A percentile compares a stretch with the other conserved stretches of the same genome.
Evolutionary conservation across 1,140 invertebrate species (phyloP).

Genomic region (Triops longicaudatus): DNA sequence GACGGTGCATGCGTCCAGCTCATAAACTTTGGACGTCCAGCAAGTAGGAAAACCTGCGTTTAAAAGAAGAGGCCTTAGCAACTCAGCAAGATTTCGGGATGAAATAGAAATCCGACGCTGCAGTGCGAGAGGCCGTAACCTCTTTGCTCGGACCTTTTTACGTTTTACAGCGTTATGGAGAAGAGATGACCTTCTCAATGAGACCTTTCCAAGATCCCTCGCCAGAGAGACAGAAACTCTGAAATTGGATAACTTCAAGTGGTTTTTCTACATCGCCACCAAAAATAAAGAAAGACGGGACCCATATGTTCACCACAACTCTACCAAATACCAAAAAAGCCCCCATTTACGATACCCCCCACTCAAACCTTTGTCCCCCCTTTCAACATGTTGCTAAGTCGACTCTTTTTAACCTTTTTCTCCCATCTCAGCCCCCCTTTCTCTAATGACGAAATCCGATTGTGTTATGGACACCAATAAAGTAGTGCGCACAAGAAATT

Average conservation of each 20-base stretch:
- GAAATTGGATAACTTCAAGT: conserved; percentile 4
- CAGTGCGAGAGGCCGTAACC: not conserved
- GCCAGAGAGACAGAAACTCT: not conserved
- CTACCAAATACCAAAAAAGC: not conserved
- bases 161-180: not conserved
- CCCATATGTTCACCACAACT: not conserved
- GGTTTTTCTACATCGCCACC: not conserved
- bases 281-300: not conserved
- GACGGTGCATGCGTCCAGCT: too few species aligned
- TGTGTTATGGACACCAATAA: not conserved
- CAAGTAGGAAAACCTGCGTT: too few species aligned
- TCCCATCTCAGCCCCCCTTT: not conserved
- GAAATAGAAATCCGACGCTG: not conserved
- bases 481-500: not conserved
- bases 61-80: conserved; percentile 3
- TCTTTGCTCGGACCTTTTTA: not conserved
- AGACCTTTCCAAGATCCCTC: too few species aligned
- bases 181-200: not conserved
- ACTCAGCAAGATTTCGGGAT: not conserved
- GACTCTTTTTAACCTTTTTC: not conserved
- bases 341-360: not conserved
- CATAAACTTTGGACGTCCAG: too few species aligned
- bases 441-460: not conserved
- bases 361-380: not conserved
- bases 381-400: too few species aligned